Base-by-base conservation (phyloP, 2,888 invertebrate species). In the Gryllus longicercus region DNA sequence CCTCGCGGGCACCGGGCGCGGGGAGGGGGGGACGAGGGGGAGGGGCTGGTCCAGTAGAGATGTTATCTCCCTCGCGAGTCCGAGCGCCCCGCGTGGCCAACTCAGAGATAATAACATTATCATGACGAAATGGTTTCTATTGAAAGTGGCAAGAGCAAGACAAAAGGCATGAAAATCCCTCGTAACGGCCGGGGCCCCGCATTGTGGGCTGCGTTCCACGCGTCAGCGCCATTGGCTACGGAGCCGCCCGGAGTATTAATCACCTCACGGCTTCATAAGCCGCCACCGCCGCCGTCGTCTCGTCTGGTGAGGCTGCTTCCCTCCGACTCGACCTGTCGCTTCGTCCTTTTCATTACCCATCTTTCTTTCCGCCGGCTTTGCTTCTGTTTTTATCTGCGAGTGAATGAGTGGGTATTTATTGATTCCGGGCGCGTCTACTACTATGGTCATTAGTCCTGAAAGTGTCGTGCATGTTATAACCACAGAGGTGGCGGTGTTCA, bases 41-140 rank as follows among this genome's bases (percentile, higher is more conserved):
- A 11, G 63, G n/a, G 63, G n/a, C 63, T 63, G 63, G 63, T 14
- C 63, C 63, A 63, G 63, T 63, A 63, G 63, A 63, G 63, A 63
- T 63, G 63, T 63, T 63, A 63, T 63, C 63, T 63, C 14, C 63
- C 63, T 63, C 63, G 14, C 16, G 63, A 63, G 63, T 63, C 63
- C 63, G 63, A 14, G 63, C n/a, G 14, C 63, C n/a, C 63, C 63
- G 75, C 51, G 21, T 79, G 38, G 38, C 38, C 63, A 18, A 63
- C n/a, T 63, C 63, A 63, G n/a, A 63, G 63, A 80, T 82, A 81
- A 82, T 82, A 79, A 79, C 79, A 79, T 81, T 81, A 82, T 81
- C 81, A 81, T 82, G 82, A 82, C 82, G 80, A 74, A 78, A 82
- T 81, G 79, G 51, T 81, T 82, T 82, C 81, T 78, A 81, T 82